These are phyloP conservation scores for Coleophora deauratella DNA, from an alignment of 2,888 invertebrate genomes.

Conservation along the genomic window DNA sequence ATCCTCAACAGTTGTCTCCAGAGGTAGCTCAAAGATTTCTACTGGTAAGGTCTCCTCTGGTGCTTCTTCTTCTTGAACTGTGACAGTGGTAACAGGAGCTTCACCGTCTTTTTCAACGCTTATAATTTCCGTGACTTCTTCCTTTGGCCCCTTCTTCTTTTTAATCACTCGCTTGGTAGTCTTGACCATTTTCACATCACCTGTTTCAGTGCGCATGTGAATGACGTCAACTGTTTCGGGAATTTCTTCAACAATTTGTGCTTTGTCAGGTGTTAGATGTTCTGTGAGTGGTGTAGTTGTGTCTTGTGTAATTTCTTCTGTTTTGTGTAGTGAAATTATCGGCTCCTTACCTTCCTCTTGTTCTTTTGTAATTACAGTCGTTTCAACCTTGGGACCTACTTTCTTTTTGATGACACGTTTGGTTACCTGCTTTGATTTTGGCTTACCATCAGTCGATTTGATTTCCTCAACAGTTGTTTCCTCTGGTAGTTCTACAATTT, in stretches of 20 bases:
- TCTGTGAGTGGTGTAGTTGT: slow-evolving; percentile 16
- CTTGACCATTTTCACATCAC: slow-evolving; percentile 13
- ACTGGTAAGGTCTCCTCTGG: slow-evolving; percentile 3
- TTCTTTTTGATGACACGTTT: slow-evolving; percentile 27
- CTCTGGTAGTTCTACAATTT: slow-evolving; percentile 37
- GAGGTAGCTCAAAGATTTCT: slow-evolving; percentile 31
- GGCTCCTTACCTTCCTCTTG: slow-evolving; percentile 16
- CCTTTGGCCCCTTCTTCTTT: slow-evolving; percentile 31
- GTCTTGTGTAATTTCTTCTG: slow-evolving; percentile 22
- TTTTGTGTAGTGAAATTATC: slow-evolving; percentile 21
- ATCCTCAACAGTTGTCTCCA: slow-evolving; percentile 29
- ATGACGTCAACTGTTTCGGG: slow-evolving; percentile 46
- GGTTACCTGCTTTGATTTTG: slow-evolving; percentile 14
- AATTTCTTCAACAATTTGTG: slow-evolving; percentile 19
- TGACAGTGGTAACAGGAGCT: slow-evolving; percentile 13
- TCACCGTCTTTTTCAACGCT: slow-evolving; percentile 16
- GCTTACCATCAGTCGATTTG: slow-evolving; percentile 14
- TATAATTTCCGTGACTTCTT: slow-evolving; percentile 25
- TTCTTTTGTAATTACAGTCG: slow-evolving; percentile 20
- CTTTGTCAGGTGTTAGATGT: slow-evolving; percentile 10
- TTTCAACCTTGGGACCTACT: slow-evolving; percentile 27
- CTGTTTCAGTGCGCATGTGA: slow-evolving; percentile 29
- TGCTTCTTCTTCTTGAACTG: slow-evolving; percentile 10
- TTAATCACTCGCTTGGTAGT: slow-evolving; percentile 12
- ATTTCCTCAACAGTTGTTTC: slow-evolving; percentile 25